Conservation (phyloP, 2,113 vertebrate species). For the Tonatia bakeri region DNA sequence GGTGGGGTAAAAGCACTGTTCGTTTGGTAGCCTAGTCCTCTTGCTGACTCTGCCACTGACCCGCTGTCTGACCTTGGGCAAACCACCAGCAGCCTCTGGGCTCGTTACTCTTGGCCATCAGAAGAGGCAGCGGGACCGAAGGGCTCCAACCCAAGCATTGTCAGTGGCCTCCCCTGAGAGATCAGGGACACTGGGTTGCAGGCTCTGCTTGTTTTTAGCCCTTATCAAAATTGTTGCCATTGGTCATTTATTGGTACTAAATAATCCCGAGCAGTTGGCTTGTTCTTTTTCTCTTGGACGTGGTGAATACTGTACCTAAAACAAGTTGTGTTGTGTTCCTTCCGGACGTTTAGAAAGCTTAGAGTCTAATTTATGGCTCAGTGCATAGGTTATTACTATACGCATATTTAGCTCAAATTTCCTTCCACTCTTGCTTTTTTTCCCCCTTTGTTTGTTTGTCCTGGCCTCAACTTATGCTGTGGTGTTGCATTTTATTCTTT, state of each 20-base stretch:
- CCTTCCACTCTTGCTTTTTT: not conserved
- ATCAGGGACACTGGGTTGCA: not conserved
- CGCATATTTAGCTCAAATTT: not conserved
- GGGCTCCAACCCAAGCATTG: not conserved
- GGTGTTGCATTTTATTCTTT: not conserved
- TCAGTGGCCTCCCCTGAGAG: not conserved
- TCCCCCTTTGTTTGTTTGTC: not conserved
- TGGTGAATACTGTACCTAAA: not conserved
- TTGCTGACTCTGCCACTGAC: not conserved
- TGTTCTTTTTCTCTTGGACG: not conserved
- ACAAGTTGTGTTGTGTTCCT: not conserved
- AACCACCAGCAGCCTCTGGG: slow-evolving; percentile 4
- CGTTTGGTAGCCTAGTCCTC: not conserved
- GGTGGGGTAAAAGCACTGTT: not conserved
- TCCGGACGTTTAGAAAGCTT: not conserved
- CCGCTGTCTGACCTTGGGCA: slow-evolving; percentile 32
- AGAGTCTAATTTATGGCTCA: not conserved
- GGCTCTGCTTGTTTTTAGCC: not conserved
- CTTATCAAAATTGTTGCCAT: not conserved
- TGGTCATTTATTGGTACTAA: not conserved
- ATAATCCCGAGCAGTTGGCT: not conserved
- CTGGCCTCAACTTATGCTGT: not conserved
- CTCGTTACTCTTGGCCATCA: slow-evolving; percentile 26
- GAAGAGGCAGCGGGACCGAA: not conserved
- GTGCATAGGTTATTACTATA: not conserved